Percentiles rank a stretch among this genome's conserved stretches.
Evolutionary conservation across 2,888 invertebrate genomes (phyloP).

Genomic region (Cataglyphis cursor): DNA sequence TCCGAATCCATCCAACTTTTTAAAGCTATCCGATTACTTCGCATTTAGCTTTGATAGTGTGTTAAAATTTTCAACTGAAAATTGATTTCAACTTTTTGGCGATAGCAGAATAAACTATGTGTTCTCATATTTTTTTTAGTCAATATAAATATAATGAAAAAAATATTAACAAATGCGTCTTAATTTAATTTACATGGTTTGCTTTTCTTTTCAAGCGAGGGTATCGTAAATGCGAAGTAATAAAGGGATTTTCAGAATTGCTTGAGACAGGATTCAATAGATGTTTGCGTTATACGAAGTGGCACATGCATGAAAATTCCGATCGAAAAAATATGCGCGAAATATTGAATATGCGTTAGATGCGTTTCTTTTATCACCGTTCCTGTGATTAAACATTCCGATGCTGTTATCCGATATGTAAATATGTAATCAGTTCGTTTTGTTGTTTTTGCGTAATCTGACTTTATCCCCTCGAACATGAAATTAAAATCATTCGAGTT

Average conservation of each 20-base stretch:
- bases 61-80: not conserved
- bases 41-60: not conserved
- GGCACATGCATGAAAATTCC: slow-evolving; percentile 13
- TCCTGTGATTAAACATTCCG: slow-evolving; percentile 55
- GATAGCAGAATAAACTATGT: not conserved
- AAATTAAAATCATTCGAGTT: not conserved
- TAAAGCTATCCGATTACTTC: slow-evolving; percentile 12
- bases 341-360: slow-evolving; percentile 10
- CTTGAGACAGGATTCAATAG: not conserved
- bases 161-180: not conserved
- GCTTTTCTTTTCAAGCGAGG: not conserved
- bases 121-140: not conserved
- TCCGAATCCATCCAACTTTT: slow-evolving; percentile 1
- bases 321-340: slow-evolving; percentile 4
- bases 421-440: slow-evolving; percentile 17
- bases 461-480: not conserved
- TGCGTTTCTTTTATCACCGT: slow-evolving; percentile 35
- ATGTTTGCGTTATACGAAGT: slow-evolving; percentile 5
- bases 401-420: slow-evolving; percentile 4
- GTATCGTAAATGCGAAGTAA: slow-evolving; percentile 1
- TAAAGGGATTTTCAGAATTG: not conserved
- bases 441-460: not conserved
- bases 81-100: not conserved
- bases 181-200: slow-evolving; percentile 5
- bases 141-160: not conserved